Conservation (phyloP, 1,140 invertebrate species). For the Ruditapes philippinarum region DNA sequence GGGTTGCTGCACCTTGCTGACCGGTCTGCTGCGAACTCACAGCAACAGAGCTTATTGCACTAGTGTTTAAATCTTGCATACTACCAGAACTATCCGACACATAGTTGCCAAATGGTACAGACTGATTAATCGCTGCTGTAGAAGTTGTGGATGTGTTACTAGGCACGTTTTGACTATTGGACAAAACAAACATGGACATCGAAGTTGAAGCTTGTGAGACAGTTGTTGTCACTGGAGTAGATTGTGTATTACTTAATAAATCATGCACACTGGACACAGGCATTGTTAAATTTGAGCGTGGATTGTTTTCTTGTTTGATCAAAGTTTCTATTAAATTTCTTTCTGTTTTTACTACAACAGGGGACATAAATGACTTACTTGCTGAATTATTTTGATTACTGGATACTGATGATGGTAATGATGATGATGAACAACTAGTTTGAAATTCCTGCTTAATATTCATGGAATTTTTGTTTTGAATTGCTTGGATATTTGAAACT, state of each 20-base stretch:
- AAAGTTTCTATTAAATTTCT: conserved; percentile 31
- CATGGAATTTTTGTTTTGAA: neutral
- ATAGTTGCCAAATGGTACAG: no score
- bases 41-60: neutral
- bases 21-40: neutral
- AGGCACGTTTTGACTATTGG: conserved; percentile 12
- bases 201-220: conserved; percentile 49
- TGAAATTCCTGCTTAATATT: conserved; percentile 48
- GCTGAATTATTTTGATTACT: neutral
- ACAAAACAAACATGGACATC: conserved; percentile 25
- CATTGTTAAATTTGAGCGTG: neutral
- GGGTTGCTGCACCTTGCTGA: conserved; percentile 49
- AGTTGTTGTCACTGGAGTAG: conserved; percentile 50
- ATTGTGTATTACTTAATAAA: conserved; percentile 34
- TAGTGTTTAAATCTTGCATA: neutral
- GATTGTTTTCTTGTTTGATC: conserved; percentile 32
- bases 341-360: conserved; percentile 30
- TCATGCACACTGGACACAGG: conserved; percentile 7
- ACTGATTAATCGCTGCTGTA: neutral
- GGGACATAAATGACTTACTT: neutral
- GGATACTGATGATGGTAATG: no score
- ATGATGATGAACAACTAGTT: neutral
- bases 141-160: neutral
- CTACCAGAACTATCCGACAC: neutral
- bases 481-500: conserved; percentile 7